Conservation (phyloP, 2,888 invertebrate genomes). For the Pocota personata region DNA sequence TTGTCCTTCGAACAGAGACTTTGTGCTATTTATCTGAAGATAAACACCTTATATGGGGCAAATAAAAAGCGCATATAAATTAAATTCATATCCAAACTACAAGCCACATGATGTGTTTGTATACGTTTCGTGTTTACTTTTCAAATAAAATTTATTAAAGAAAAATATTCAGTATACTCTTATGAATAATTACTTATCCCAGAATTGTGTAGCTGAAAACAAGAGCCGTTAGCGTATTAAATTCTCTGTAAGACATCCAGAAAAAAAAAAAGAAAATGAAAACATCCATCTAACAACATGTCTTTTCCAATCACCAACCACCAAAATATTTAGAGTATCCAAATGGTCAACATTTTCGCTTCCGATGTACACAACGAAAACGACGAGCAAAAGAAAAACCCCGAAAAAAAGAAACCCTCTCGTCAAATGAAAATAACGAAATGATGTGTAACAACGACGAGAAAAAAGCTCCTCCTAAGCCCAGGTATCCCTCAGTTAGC, state of each 20-base stretch:
- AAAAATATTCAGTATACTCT: neutral
- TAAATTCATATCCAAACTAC: neutral
- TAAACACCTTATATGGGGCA: neutral
- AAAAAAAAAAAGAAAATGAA: slow-evolving; percentile 10
- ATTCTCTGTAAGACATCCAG: slow-evolving; percentile 25
- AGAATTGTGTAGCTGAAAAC: slow-evolving; percentile 20
- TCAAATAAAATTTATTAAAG: neutral
- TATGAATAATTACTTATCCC: neutral
- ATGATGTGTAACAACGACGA: neutral
- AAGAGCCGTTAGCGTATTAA: slow-evolving; percentile 20
- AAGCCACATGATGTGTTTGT: neutral
- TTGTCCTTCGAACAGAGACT: neutral
- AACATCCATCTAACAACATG: slow-evolving; percentile 2
- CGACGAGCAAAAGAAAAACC: neutral
- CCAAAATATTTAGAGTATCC: neutral
- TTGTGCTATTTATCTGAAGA: neutral
- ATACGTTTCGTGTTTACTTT: slow-evolving; percentile 16
- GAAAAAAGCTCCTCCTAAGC: slow-evolving; percentile 39
- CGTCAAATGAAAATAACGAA: slow-evolving; percentile 32
- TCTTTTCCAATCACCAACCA: slow-evolving; percentile 44
- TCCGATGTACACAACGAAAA: slow-evolving; percentile 30
- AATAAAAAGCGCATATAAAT: neutral
- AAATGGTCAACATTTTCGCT: slow-evolving; percentile 37
- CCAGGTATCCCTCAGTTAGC: slow-evolving; percentile 44
- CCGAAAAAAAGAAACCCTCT: neutral